A percentile compares a stretch with the other conserved stretches of the same genome.
These are phyloP conservation scores for Parazoanthus swiftii DNA, from an alignment of 92 coral and sea anemone genomes.

Conservation along the genomic window DNA sequence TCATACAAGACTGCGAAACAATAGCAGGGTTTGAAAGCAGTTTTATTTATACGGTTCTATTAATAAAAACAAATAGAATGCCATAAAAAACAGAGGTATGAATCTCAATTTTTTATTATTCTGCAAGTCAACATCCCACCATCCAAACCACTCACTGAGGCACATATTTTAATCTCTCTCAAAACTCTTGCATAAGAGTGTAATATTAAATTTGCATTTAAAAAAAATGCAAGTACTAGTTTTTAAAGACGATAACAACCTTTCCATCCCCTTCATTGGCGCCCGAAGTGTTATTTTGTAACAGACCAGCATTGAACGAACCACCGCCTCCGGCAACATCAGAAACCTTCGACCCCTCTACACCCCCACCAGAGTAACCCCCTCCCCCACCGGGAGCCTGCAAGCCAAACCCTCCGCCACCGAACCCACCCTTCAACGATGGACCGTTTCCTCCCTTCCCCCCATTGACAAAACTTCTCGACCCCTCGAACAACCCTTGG, in stretches of 20 bases:
- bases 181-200: no score
- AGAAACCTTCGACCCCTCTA: constrained; percentile 34
- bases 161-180: no score
- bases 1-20: no score
- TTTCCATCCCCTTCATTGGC: constrained; percentile 38
- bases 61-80: no score
- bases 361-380: constrained; percentile 85
- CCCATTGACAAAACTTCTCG: constrained; percentile 57
- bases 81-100: neutral
- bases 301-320: constrained; percentile 45
- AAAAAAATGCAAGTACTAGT: neutral
- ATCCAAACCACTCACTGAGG: no score
- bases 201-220: neutral
- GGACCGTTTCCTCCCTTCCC: constrained; percentile 53
- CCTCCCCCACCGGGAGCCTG: constrained; percentile 74
- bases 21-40: no score
- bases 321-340: constrained; percentile 75
- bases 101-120: no score
- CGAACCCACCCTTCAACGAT: constrained; percentile 50
- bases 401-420: constrained; percentile 60
- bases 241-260: neutral
- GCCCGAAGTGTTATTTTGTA: constrained; percentile 24
- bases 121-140: no score
- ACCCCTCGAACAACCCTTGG: neutral
- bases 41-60: no score